Evolutionary conservation across 2,797 vertebrate species (phyloP).

Genomic region (Lacerta agilis): DNA sequence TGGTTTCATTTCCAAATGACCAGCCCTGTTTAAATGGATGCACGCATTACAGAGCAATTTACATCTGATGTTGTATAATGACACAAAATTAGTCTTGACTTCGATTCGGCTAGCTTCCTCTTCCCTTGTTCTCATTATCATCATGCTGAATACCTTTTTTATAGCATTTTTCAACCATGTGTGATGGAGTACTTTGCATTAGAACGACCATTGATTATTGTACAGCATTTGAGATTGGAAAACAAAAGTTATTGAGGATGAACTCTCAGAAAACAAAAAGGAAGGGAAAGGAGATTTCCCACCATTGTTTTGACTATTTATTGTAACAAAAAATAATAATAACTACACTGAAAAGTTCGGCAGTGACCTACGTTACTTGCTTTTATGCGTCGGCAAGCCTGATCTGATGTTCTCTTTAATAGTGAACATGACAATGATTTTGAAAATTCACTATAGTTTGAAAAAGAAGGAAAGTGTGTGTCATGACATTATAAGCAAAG

Average conservation of each 20-base stretch:
- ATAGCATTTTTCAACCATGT: slow-evolving; percentile 44
- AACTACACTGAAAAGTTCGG: background rate
- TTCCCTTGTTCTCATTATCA: slow-evolving; percentile 56
- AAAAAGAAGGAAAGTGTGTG: background rate
- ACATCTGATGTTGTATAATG: slow-evolving; percentile 61
- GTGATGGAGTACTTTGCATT: slow-evolving; percentile 40
- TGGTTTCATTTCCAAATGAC: slow-evolving; percentile 54
- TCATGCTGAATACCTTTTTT: slow-evolving; percentile 49
- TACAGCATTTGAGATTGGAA: slow-evolving; percentile 43
- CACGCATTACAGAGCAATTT: slow-evolving; percentile 62
- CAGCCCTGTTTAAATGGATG: slow-evolving; percentile 55
- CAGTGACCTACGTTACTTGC: background rate
- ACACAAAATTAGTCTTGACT: slow-evolving; percentile 66
- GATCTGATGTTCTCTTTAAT: background rate
- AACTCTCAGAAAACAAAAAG: slow-evolving; percentile 9
- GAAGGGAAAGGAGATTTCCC: background rate
- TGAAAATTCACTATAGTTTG: background rate
- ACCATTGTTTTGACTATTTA: slow-evolving; percentile 34
- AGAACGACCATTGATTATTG: slow-evolving; percentile 39
- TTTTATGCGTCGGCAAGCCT: background rate
- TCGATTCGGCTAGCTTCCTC: slow-evolving; percentile 52
- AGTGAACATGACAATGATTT: background rate
- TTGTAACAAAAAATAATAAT: background rate
- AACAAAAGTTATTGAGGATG: slow-evolving; percentile 11
- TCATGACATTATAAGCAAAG: background rate